A percentile compares a stretch with the other conserved stretches of the same genome.
Conservation (phyloP, 2,888 invertebrate genomes). For the Polietes domitor region DNA sequence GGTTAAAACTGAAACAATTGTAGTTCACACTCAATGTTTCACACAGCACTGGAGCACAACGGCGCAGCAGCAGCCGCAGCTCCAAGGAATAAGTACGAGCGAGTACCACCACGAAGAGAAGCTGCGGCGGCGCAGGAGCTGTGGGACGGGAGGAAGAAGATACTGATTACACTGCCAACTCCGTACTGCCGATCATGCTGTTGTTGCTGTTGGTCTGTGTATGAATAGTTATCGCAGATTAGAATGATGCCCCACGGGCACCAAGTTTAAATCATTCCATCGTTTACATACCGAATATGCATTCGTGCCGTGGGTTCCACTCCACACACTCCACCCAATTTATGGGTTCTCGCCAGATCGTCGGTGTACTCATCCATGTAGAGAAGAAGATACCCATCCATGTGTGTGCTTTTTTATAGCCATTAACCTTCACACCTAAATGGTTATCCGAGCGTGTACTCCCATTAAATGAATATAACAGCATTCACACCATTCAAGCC, state of each 20-base stretch:
- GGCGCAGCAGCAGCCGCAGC: not conserved
- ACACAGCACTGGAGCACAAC: not conserved
- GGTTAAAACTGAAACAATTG: slow-evolving; percentile 43
- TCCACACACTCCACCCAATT: slow-evolving; percentile 64
- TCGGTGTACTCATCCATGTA: not conserved
- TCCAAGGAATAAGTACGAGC: not conserved
- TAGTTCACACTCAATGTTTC: slow-evolving; percentile 33
- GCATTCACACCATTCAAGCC: slow-evolving; percentile 30
- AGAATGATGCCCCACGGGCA: slow-evolving; percentile 31
- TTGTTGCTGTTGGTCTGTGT: not conserved
- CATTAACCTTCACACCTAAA: slow-evolving; percentile 60
- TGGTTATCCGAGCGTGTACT: slow-evolving; percentile 50
- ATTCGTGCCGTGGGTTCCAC: slow-evolving; percentile 25
- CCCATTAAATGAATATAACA: slow-evolving; percentile 9
- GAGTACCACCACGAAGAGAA: not conserved
- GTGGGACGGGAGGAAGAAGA: slow-evolving; percentile 12
- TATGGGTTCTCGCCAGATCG: slow-evolving; percentile 2
- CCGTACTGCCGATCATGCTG: not conserved
- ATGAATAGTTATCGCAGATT: slow-evolving; percentile 21
- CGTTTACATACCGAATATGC: slow-evolving; percentile 4
- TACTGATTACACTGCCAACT: slow-evolving; percentile 20
- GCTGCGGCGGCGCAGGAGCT: not conserved
- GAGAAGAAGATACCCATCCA: too few relatives aligned
- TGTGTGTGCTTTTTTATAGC: slow-evolving; percentile 1
- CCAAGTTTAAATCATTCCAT: slow-evolving; percentile 34